Percentiles rank a stretch among this genome's conserved stretches.
These are phyloP conservation scores for Heteromurus nitidus DNA, from an alignment of 2,888 invertebrate genomes.

Conservation along the genomic window DNA sequence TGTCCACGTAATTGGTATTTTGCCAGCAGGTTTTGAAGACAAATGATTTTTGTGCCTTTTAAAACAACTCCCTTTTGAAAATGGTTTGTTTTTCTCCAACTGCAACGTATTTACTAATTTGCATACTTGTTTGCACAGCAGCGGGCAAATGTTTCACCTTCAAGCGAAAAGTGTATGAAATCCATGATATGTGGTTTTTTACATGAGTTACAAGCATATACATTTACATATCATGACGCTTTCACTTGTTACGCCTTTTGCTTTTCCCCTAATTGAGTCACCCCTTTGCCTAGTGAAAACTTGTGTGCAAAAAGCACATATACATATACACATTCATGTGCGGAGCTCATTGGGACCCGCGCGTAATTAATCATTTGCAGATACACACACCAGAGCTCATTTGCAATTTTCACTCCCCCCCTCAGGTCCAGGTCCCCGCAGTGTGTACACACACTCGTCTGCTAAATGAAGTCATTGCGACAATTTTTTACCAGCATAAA, in stretches of 20 bases:
- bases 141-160: neutral
- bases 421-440: neutral
- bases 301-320: no score
- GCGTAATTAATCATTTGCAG: conserved; percentile 35
- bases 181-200: no score
- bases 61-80: no score
- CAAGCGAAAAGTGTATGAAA: neutral
- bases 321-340: neutral
- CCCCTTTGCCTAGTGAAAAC: no score
- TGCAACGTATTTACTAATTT: no score
- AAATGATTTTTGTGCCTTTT: conserved; percentile 13
- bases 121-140: neutral
- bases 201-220: no score
- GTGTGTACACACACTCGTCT: neutral
- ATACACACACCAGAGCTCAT: neutral
- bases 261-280: no score
- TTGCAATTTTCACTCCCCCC: conserved; percentile 12
- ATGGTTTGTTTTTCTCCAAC: no score
- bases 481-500: conserved; percentile 3
- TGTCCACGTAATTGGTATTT: conserved; percentile 5
- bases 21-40: neutral
- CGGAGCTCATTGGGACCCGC: neutral
- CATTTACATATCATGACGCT: no score
- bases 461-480: conserved; percentile 11
- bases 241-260: conserved; percentile 19